These are phyloP conservation scores for Drosophila arizonae DNA, from an alignment of 1,140 invertebrate genomes.

Conservation along the genomic window DNA sequence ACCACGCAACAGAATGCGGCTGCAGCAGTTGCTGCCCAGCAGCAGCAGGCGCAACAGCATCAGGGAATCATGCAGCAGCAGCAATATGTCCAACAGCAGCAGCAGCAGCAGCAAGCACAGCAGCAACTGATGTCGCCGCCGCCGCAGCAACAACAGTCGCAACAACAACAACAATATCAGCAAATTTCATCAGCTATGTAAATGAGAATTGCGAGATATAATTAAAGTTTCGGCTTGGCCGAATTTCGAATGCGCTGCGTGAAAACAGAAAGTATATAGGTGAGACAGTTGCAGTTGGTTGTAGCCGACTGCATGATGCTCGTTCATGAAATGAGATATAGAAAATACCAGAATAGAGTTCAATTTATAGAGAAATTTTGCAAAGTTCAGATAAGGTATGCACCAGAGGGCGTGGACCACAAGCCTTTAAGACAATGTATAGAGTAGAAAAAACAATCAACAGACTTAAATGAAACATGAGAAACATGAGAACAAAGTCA, in stretches of 20 bases:
- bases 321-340: background rate
- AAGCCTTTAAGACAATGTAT: too few relatives aligned
- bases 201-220: constrained; percentile 24
- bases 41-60: constrained; percentile 46
- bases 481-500: too few relatives aligned
- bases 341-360: too few relatives aligned
- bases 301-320: background rate
- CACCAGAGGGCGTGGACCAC: too few relatives aligned
- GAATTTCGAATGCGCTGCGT: constrained; percentile 17
- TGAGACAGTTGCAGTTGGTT: too few relatives aligned
- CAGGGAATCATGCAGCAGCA: constrained; percentile 35
- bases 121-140: constrained; percentile 14
- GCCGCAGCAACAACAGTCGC: constrained; percentile 23
- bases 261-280: background rate
- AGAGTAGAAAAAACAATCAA: too few relatives aligned
- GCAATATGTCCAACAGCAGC: constrained; percentile 9
- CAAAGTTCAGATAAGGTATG: too few relatives aligned
- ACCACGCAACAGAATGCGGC: constrained; percentile 63
- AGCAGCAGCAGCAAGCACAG: constrained; percentile 34
- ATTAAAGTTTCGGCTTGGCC: constrained; percentile 22
- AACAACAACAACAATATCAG: constrained; percentile 39
- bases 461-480: too few relatives aligned
- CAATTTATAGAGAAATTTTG: too few relatives aligned
- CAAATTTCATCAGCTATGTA: constrained; percentile 75
- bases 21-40: constrained; percentile 53